Base-by-base conservation (phyloP, 2,888 invertebrate species). In the Drosophila barbarae region DNA sequence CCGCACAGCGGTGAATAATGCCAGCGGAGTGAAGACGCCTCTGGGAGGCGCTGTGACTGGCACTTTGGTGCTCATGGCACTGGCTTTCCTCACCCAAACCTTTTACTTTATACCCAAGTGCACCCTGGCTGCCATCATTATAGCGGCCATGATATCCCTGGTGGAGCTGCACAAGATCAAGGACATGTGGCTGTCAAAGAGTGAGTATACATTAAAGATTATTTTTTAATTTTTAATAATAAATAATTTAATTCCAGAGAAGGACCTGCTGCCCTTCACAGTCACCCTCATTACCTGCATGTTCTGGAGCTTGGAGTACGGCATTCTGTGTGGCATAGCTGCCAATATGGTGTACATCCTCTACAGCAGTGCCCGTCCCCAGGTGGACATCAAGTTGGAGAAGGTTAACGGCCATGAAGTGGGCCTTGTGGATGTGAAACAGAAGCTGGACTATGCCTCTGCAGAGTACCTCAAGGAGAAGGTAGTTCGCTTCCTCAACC, bases 51-150 rank as follows among this genome's bases (percentile, higher is more conserved):
- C 95, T 18, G 92, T 95, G 44, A 96, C 96, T 65, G 94, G 94
- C 87, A 87, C 90, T 53, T 88, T 97, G 70, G 95, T 97, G 0
- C 90, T 98, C 1, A 88, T 97, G 71, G 93, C 97, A 0, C 91
- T 97, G 73, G 94, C 93, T 5, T 92, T 96, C 56, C 90, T 98
- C 12, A 94, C 97, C 0, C 92, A 93, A 2, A 93, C 95, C n/a
- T 97, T 98, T 88, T 93, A 93, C 88, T 96, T 91, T 90, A 96
- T 97, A 82, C 96, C 96, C 2, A 96, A 95, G 86, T 92, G 97
- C 0, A 94, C 95, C 0, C 90, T 98, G 9, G 95, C 97, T 0
- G 95, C 94, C 0, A 94, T 98, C 69, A 97, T 98, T 73, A 94
- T 97, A 71, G 93, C 95, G 28, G 97, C 98, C 15, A 97, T 98